Evolutionary conservation across 2,888 invertebrate genomes (phyloP), one percentile per base, ranked within the genome.

Genomic region (Brachyptera putata): DNA sequence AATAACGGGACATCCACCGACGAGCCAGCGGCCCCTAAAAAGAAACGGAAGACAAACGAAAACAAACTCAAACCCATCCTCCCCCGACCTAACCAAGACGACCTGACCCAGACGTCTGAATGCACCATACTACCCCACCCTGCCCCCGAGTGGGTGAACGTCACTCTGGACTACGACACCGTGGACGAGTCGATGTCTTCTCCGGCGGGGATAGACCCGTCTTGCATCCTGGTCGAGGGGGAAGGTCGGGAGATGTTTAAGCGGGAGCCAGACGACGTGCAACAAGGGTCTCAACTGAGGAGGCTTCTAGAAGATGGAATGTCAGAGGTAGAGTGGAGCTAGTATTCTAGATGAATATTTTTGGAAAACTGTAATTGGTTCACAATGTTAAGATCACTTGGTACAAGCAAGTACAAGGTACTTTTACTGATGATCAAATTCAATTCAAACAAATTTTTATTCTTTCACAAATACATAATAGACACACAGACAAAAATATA

Each of bases 81-180:
- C 7, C 30, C 30, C 11, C 30, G 30, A 7, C n/a, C n/a, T n/a
- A n/a, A n/a, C n/a, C n/a, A n/a, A n/a, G n/a, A n/a, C n/a, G n/a
- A n/a, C n/a, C n/a, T n/a, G n/a, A n/a, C n/a, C n/a, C n/a, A n/a
- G n/a, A n/a, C n/a, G n/a, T n/a, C n/a, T n/a, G n/a, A n/a, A n/a
- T n/a, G n/a, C n/a, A n/a, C 39, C 4, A 37, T 37, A n/a, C 30
- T 30, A 11, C 30, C 30, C 11, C 30, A 11, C 5, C 43, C 43
- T 2, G 18, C 43, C 18, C 43, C 43, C 43, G 43, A 43, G 43
- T 43, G 43, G 43, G 43, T 43, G 18, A 43, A 43, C 43, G 43
- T 43, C 43, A 21, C 18, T 16, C 43, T 43, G 16, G 43, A 43
- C 18, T 43, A 18, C 43, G 43, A 43, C 43, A 14, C 14, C 43